Evolutionary conservation across 2,888 invertebrate species (phyloP).

Genomic region (Amblyjoppa proteus): DNA sequence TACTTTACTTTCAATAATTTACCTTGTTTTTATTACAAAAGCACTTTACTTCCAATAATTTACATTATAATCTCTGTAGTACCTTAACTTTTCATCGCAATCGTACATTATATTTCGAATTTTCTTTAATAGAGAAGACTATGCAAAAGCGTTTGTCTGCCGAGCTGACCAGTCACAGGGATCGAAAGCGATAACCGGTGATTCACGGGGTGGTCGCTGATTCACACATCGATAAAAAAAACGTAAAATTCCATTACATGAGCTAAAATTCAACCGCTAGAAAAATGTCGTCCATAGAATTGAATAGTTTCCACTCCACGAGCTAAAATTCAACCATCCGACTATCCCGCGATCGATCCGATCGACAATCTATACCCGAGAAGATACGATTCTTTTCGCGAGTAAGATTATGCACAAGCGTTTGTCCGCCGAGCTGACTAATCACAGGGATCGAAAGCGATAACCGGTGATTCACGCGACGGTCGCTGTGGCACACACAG

Average conservation of each 20-base stretch:
- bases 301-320: too few relatives aligned
- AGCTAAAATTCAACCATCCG: not conserved
- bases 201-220: conserved; percentile 49
- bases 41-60: too few relatives aligned
- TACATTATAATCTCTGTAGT: too few relatives aligned
- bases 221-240: too few relatives aligned
- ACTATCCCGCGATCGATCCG: not conserved
- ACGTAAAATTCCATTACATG: too few relatives aligned
- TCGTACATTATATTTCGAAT: too few relatives aligned
- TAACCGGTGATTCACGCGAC: conserved; percentile 60
- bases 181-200: conserved; percentile 48
- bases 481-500: conserved; percentile 35
- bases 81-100: too few relatives aligned
- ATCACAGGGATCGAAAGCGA: conserved; percentile 38
- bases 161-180: conserved; percentile 38
- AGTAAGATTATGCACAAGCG: conserved; percentile 5
- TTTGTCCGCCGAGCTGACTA: conserved; percentile 38
- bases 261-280: too few relatives aligned
- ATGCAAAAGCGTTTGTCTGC: conserved; percentile 30
- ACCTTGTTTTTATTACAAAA: too few relatives aligned
- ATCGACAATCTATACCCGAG: not conserved
- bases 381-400: not conserved
- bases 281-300: too few relatives aligned
- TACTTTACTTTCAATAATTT: too few relatives aligned
- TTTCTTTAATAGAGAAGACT: not conserved